phyloP scores from a whole-genome alignment of 1,140 invertebrate species.

The Bombus superbus region DNA sequence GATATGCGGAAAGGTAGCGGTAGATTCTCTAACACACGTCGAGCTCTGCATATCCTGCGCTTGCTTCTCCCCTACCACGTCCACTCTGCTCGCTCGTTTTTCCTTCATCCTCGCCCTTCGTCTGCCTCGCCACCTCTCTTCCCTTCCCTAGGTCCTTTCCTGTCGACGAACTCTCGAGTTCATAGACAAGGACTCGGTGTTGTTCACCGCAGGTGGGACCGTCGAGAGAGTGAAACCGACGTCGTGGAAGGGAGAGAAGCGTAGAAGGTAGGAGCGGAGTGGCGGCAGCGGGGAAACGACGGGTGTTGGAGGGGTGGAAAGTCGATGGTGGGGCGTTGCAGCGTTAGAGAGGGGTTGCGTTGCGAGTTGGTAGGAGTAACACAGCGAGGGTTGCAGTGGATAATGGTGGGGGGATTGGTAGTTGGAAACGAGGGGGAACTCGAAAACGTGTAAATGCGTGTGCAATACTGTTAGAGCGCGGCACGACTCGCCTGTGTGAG shows the following conservation, averaged over 20 bases:
- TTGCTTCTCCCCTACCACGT: neutral
- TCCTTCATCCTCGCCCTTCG: slow-evolving; percentile 10
- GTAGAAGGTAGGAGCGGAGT: neutral
- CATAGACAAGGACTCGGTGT: slow-evolving; percentile 64
- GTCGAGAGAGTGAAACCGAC: slow-evolving; percentile 21
- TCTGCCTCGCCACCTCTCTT: neutral
- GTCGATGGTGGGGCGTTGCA: neutral
- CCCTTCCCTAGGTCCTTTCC: slow-evolving; percentile 7
- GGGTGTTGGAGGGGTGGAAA: slow-evolving; percentile 14
- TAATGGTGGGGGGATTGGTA: slow-evolving; percentile 30
- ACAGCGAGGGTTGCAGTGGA: neutral
- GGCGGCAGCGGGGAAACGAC: neutral
- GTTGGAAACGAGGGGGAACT: slow-evolving; percentile 25
- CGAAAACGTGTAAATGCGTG: slow-evolving; percentile 66
- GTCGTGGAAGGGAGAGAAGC: neutral
- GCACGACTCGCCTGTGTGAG: neutral
- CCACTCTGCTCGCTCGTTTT: neutral
- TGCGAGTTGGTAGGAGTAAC: slow-evolving; percentile 11
- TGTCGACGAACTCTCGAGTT: slow-evolving; percentile 56
- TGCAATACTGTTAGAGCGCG: slow-evolving; percentile 51
- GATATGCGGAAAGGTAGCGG: slow-evolving; percentile 67
- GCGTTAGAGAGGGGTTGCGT: slow-evolving; percentile 2
- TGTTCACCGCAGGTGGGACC: slow-evolving; percentile 64
- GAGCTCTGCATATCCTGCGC: slow-evolving; percentile 28
- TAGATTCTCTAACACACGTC: slow-evolving; percentile 32